A percentile compares a stretch with the other conserved stretches of the same genome.
These are phyloP conservation scores for Sardinella longiceps DNA, from an alignment of 2,797 vertebrate genomes.

Conservation along the genomic window DNA sequence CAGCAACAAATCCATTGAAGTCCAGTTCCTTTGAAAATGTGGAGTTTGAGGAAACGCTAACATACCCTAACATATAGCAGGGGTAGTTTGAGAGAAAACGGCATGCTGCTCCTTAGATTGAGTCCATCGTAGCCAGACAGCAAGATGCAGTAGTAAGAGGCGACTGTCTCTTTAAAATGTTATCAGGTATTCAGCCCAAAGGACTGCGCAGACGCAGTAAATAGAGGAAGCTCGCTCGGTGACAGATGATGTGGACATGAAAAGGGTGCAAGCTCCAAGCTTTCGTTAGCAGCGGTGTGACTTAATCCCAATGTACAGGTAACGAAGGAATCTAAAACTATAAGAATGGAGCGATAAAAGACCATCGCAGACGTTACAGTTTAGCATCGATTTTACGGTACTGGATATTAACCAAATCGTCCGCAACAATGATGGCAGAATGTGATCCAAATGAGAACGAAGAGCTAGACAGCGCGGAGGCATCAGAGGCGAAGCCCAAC, in stretches of 20 bases:
- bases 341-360: neutral
- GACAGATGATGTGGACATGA: slow-evolving; percentile 64
- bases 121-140: too few relatives aligned
- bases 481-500: slow-evolving; percentile 57
- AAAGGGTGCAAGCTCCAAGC: slow-evolving; percentile 41
- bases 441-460: slow-evolving; percentile 71
- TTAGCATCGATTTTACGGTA: neutral
- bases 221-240: slow-evolving; percentile 65
- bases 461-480: slow-evolving; percentile 48
- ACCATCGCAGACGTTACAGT: neutral
- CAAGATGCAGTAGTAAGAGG: too few relatives aligned
- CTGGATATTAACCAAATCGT: neutral
- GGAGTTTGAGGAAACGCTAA: too few relatives aligned
- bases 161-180: slow-evolving; percentile 46
- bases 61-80: too few relatives aligned
- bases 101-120: too few relatives aligned
- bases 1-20: too few relatives aligned
- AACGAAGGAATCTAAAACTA: neutral
- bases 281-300: slow-evolving; percentile 15
- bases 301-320: neutral
- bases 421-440: slow-evolving; percentile 74
- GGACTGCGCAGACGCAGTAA: slow-evolving; percentile 60
- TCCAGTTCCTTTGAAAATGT: too few relatives aligned
- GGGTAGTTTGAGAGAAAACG: too few relatives aligned
- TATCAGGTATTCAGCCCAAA: slow-evolving; percentile 20